Base-by-base conservation (phyloP, 2,113 vertebrate species). In the Danio rerio region DNA sequence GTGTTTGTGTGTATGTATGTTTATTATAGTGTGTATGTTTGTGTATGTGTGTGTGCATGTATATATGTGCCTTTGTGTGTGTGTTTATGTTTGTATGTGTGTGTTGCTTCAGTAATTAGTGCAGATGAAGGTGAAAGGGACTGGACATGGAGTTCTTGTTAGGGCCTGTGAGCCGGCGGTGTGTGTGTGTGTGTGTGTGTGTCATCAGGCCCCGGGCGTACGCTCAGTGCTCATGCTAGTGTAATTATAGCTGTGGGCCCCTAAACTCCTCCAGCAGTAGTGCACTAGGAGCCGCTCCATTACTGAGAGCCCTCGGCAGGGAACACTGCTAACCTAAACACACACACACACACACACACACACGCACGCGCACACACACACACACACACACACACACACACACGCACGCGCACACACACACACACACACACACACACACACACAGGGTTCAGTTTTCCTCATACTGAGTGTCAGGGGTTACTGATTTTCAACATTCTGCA, bases 81-180 rank as follows among this genome's bases (percentile, higher is more conserved):
- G 1, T 31, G 3, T 31, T 1, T 31, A 2, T 31, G 31, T 31
- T 2, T 31, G 31, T 3, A 3, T 31, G 31, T 31, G 31, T 31
- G 31, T 31, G 31, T 31, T 2, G 31, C 31, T 31, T 31, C 31
- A 88, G 85, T 86, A 89, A 91, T 89, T 85, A 89, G 78, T 68
- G 87, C 81, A 86, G 84, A 68, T 86, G 86, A 89, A 89, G 89
- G 88, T 91, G 89, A 90, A 91, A 90, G 76, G 82, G 84, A 87
- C 82, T 83, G 56, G 55, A 63, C 50, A 20, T n/a, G 16, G 79
- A 82, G 72, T 61, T 62, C 72, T 84, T 47, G 85, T 69, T 81
- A 84, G 72, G 68, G 85, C 83, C 70, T 6, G 12, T 88, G 78
- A 56, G 62, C 31, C 53, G 31, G 31, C 31, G 31, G 31, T 31